These are phyloP conservation scores for Lasioglossum calceatum DNA, from an alignment of 2,888 invertebrate species.

Conservation along the genomic window DNA sequence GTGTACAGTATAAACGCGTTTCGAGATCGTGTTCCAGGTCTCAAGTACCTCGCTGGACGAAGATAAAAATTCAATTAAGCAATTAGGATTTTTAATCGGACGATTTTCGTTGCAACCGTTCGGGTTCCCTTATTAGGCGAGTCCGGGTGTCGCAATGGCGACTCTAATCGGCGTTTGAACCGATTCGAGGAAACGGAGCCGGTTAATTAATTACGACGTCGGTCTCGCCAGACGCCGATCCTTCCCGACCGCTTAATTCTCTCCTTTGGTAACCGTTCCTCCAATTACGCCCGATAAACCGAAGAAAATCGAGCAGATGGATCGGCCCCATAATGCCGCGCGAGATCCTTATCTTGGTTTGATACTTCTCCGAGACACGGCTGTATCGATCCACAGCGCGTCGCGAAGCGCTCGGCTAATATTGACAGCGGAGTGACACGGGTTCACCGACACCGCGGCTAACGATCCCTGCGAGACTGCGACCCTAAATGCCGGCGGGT, in stretches of 20 bases:
- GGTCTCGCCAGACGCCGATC: constrained; percentile 12
- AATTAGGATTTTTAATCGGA: background rate
- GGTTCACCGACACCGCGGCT: constrained; percentile 46
- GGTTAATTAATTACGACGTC: constrained; percentile 49
- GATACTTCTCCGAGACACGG: constrained; percentile 22
- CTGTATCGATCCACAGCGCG: constrained; percentile 44
- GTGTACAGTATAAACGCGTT: background rate
- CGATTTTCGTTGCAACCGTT: background rate
- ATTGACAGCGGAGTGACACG: constrained; percentile 57
- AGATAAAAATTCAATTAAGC: background rate
- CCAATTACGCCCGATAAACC: constrained; percentile 42
- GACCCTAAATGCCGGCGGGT: constrained; percentile 14
- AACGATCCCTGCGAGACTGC: constrained; percentile 14
- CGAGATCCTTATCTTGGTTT: constrained; percentile 26
- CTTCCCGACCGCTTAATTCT: constrained; percentile 42
- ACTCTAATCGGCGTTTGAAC: background rate
- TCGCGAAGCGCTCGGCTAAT: constrained; percentile 40
- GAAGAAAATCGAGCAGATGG: constrained; percentile 40
- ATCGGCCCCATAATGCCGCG: background rate
- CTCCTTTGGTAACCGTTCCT: constrained; percentile 50
- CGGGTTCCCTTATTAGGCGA: background rate
- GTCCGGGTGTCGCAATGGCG: background rate
- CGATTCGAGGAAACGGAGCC: background rate
- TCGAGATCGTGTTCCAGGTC: background rate
- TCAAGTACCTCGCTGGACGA: background rate